Evolutionary conservation across 2,113 vertebrate species (phyloP).

Genomic region (Eurypyga helias): DNA sequence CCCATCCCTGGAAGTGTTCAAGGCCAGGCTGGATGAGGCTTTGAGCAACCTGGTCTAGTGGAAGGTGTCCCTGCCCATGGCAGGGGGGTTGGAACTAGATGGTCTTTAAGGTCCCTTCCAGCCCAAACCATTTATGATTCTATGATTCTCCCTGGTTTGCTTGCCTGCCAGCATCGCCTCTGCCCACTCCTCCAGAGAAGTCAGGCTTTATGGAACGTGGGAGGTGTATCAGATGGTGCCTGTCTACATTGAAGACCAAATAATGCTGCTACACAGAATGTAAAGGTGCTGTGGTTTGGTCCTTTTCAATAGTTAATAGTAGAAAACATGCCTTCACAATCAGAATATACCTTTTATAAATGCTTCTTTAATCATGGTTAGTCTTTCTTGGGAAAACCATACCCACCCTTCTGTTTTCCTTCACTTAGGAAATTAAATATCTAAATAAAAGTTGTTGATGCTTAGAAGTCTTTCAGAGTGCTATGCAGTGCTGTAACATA

Average conservation of each 20-base stretch:
- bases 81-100: no score
- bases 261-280: background rate
- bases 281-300: background rate
- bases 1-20: no score
- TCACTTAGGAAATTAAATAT: background rate
- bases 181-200: background rate
- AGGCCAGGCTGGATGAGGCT: no score
- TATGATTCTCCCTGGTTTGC: background rate
- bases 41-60: no score
- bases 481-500: background rate
- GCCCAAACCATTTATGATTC: no score
- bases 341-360: background rate
- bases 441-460: background rate
- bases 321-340: background rate
- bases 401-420: background rate
- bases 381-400: background rate
- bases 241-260: constrained; percentile 25
- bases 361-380: background rate
- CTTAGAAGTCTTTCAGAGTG: background rate
- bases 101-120: no score
- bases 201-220: background rate
- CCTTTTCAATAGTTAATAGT: background rate
- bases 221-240: background rate
- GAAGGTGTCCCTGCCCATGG: no score
- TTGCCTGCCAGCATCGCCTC: background rate